Percentiles rank a stretch among this genome's conserved stretches.
phyloP scores from a whole-genome alignment of 2,113 vertebrate genomes.

The Carassius carassius region DNA sequence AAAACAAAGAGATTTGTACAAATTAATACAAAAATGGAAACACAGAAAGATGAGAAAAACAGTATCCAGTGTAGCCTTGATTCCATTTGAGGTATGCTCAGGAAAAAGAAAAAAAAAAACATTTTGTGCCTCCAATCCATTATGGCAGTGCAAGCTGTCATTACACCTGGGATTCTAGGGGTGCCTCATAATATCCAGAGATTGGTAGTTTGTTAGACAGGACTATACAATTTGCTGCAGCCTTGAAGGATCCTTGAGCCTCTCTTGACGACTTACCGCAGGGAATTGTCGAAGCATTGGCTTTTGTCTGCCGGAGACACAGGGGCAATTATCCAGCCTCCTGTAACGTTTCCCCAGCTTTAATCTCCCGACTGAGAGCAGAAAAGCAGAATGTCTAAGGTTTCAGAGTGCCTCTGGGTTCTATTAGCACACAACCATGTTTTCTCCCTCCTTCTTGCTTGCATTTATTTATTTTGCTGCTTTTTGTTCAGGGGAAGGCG shows the following conservation, averaged over 20 bases:
- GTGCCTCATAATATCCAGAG: conserved; percentile 78
- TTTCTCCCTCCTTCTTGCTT: conserved; percentile 13
- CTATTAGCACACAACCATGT: conserved; percentile 75
- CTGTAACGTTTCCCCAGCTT: conserved; percentile 80
- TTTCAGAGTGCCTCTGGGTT: conserved; percentile 79
- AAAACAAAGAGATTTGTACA: conserved; percentile 59
- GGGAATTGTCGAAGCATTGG: conserved; percentile 77
- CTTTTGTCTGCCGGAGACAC: conserved; percentile 77
- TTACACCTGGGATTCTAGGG: conserved; percentile 70
- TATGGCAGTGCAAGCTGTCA: conserved; percentile 74
- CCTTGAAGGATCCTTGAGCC: conserved; percentile 76
- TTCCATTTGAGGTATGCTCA: conserved; percentile 67
- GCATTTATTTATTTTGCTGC: conserved; percentile 44
- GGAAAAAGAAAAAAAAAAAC: conserved; percentile 54
- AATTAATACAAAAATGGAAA: conserved; percentile 69
- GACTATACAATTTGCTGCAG: conserved; percentile 78
- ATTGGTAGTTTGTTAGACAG: conserved; percentile 80
- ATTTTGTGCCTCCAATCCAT: conserved; percentile 71
- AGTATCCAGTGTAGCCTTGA: conserved; percentile 64
- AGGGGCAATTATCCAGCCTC: conserved; percentile 78
- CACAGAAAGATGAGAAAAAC: conserved; percentile 53
- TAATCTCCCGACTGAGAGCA: conserved; percentile 78
- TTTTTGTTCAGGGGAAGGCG: conserved; percentile 72
- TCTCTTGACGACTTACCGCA: conserved; percentile 71
- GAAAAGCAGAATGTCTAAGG: conserved; percentile 76